Evolutionary conservation across 1,140 invertebrate genomes (phyloP).

Genomic region (Melanaphis sacchari): DNA sequence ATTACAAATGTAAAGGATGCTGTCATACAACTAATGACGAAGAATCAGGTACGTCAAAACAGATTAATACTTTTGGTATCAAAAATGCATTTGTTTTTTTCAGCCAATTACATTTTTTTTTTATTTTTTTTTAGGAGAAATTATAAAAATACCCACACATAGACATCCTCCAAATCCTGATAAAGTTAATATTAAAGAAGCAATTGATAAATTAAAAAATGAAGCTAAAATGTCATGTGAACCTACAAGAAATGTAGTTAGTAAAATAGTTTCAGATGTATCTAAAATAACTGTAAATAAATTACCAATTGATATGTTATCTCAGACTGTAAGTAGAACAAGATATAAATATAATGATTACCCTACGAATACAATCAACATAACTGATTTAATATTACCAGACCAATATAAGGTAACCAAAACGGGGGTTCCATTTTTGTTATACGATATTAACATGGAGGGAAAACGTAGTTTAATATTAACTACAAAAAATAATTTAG

Average conservation of each 20-base stretch:
- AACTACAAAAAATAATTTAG: slow-evolving; percentile 28
- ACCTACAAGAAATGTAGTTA: slow-evolving; percentile 1
- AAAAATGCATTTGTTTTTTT: too few relatives aligned
- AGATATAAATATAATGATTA: not conserved
- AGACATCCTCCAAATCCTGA: not conserved
- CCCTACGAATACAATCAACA: not conserved
- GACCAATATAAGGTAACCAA: slow-evolving; percentile 18
- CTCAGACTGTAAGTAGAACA: not conserved
- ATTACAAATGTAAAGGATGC: too few relatives aligned
- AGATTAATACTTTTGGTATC: too few relatives aligned
- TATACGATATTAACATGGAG: not conserved
- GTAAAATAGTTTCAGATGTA: not conserved
- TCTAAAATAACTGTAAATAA: not conserved
- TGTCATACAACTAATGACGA: too few relatives aligned
- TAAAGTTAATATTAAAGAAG: slow-evolving; percentile 13
- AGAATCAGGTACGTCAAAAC: too few relatives aligned
- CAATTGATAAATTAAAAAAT: not conserved
- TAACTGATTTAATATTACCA: not conserved
- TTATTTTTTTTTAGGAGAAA: not conserved
- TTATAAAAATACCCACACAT: not conserved
- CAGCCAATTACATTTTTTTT: too few relatives aligned
- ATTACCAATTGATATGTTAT: slow-evolving; percentile 1
- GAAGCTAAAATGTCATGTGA: not conserved
- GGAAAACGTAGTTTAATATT: slow-evolving; percentile 22
- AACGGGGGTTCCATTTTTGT: slow-evolving; percentile 5